Evolutionary conservation across 2,113 vertebrate species (phyloP).

Genomic region (Larimichthys polyactis): DNA sequence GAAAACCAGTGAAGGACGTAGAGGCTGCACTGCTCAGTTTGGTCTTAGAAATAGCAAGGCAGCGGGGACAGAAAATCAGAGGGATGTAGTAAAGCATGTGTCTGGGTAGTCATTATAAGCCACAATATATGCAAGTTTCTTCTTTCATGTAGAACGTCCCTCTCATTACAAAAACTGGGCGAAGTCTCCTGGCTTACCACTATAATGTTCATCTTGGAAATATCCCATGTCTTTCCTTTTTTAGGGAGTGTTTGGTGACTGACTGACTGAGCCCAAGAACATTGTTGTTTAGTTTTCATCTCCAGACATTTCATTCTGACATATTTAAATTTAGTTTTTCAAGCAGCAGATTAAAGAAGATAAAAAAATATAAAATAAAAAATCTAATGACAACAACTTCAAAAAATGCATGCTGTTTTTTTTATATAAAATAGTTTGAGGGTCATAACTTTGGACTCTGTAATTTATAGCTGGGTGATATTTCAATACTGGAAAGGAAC

Average conservation of each 20-base stretch:
- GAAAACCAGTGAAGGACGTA: conserved; percentile 42
- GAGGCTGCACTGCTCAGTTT: conserved; percentile 39
- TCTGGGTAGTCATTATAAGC: conserved; percentile 73
- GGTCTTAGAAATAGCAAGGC: conserved; percentile 64
- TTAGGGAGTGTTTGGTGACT: conserved; percentile 43
- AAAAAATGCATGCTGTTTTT: neutral
- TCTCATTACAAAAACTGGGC: conserved; percentile 76
- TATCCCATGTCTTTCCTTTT: conserved; percentile 55
- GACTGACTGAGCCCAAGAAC: conserved; percentile 10
- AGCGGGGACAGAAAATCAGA: conserved; percentile 61
- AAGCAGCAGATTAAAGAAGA: neutral
- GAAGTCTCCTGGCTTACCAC: conserved; percentile 38
- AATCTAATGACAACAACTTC: too few relatives aligned
- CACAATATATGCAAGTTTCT: conserved; percentile 46
- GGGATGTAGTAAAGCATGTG: conserved; percentile 64
- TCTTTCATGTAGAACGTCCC: conserved; percentile 64
- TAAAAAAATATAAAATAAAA: neutral
- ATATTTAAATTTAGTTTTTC: neutral
- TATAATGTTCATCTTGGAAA: conserved; percentile 50
- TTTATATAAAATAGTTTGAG: too few relatives aligned
- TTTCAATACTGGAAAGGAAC: conserved; percentile 4
- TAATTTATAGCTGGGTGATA: neutral
- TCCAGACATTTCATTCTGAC: neutral
- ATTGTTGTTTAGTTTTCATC: conserved; percentile 5
- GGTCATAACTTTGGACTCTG: neutral